Percentiles rank a stretch among this genome's conserved stretches.
These are phyloP conservation scores for Sebastes diploproa DNA, from an alignment of 2,797 vertebrate genomes.

Conservation along the genomic window DNA sequence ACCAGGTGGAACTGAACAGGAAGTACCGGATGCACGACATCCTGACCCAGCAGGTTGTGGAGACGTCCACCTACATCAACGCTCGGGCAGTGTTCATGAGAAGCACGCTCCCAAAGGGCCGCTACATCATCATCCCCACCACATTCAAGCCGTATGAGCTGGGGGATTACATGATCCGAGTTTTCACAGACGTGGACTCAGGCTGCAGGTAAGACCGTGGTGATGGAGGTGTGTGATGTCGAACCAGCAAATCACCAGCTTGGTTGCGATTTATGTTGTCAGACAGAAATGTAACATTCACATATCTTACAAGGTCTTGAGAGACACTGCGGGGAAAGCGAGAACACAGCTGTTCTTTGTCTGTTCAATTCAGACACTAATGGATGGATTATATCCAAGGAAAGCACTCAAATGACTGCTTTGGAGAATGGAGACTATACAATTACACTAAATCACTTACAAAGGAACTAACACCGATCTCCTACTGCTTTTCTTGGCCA, in stretches of 20 bases:
- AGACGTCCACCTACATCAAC: constrained; percentile 87
- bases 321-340: background rate
- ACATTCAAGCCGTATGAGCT: constrained; percentile 82
- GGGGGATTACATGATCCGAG: constrained; percentile 88
- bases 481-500: constrained; percentile 34
- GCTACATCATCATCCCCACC: constrained; percentile 90
- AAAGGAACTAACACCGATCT: background rate
- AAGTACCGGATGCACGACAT: constrained; percentile 89
- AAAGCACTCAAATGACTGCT: constrained; percentile 25
- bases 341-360: background rate
- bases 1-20: constrained; percentile 93
- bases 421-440: background rate
- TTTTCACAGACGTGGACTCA: constrained; percentile 88
- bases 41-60: constrained; percentile 82
- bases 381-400: constrained; percentile 12
- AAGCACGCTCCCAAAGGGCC: constrained; percentile 81
- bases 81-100: constrained; percentile 88
- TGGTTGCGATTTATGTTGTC: background rate
- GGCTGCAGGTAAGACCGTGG: constrained; percentile 80
- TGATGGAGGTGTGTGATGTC: background rate
- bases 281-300: constrained; percentile 1
- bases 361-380: background rate
- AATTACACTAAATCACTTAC: constrained; percentile 5
- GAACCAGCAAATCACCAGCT: background rate
- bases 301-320: background rate